These are phyloP conservation scores for Diogma glabrata DNA, from an alignment of 2,888 invertebrate species.

Conservation along the genomic window DNA sequence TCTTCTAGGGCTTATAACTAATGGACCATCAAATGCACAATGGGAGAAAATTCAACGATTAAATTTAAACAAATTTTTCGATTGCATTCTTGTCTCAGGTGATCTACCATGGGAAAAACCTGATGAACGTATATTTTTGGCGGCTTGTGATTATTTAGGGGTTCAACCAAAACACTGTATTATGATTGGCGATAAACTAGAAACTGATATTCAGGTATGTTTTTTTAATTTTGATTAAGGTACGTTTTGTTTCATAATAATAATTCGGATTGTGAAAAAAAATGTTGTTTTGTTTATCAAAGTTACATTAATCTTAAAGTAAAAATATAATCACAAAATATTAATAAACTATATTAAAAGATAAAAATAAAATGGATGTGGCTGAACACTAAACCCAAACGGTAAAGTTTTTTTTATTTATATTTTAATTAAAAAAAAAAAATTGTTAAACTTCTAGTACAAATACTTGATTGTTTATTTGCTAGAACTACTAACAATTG, in stretches of 20 bases:
- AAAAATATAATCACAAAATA: too few relatives aligned
- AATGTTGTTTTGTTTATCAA: too few relatives aligned
- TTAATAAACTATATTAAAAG: too few relatives aligned
- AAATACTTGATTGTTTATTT: too few relatives aligned
- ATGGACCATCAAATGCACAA: constrained; percentile 75
- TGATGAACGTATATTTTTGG: constrained; percentile 66
- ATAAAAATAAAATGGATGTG: too few relatives aligned
- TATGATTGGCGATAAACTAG: constrained; percentile 81
- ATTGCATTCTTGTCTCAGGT: constrained; percentile 68
- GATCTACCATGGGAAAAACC: constrained; percentile 83
- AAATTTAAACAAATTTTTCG: constrained; percentile 59
- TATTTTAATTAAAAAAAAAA: too few relatives aligned
- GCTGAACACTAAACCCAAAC: too few relatives aligned
- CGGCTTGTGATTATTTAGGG: constrained; percentile 63
- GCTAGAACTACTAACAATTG: too few relatives aligned
- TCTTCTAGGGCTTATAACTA: constrained; percentile 69
- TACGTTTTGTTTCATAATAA: not conserved
- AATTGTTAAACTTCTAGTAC: too few relatives aligned
- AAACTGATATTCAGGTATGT: constrained; percentile 67
- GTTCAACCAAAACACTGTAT: constrained; percentile 65
- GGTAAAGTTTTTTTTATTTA: too few relatives aligned
- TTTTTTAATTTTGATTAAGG: constrained; percentile 10
- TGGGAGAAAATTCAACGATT: constrained; percentile 77
- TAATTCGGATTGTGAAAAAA: too few relatives aligned
- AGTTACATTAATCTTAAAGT: too few relatives aligned